These are phyloP conservation scores for Scrobipalpa atriplicella DNA, from an alignment of 2,888 invertebrate genomes.

Conservation along the genomic window DNA sequence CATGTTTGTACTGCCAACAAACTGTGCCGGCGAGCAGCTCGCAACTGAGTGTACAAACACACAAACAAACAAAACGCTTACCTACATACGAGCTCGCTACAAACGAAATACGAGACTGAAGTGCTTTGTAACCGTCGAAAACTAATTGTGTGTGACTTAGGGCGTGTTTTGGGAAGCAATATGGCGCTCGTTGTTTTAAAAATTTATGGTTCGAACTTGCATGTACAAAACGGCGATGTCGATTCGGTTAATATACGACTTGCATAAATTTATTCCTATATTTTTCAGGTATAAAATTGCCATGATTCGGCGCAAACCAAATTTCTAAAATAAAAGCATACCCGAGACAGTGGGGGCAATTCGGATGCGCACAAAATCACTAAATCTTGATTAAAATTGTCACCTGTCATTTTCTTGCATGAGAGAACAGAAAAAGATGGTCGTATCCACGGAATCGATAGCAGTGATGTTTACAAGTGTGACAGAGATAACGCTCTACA, in stretches of 20 bases:
- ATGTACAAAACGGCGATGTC: neutral
- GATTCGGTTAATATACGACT: neutral
- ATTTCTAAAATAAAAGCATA: no score
- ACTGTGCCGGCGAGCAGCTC: neutral
- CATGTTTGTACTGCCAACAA: constrained; percentile 11
- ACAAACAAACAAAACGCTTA: constrained; percentile 22
- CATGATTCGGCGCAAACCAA: no score
- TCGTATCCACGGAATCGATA: no score
- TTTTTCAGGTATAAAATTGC: neutral
- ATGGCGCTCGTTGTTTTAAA: neutral
- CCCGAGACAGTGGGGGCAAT: no score
- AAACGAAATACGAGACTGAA: neutral
- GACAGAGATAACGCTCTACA: no score
- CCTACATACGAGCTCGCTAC: constrained; percentile 4
- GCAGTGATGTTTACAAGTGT: no score
- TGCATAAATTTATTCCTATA: neutral
- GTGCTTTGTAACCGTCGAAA: neutral
- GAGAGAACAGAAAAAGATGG: no score
- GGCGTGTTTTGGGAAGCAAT: neutral
- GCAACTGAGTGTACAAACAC: constrained; percentile 5
- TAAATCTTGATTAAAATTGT: no score
- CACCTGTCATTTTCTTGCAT: no score
- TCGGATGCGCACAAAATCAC: no score
- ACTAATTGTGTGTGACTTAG: neutral
- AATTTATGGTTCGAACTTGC: neutral